phyloP scores from a whole-genome alignment of 2,888 invertebrate genomes.

The Synergus umbraculus region DNA sequence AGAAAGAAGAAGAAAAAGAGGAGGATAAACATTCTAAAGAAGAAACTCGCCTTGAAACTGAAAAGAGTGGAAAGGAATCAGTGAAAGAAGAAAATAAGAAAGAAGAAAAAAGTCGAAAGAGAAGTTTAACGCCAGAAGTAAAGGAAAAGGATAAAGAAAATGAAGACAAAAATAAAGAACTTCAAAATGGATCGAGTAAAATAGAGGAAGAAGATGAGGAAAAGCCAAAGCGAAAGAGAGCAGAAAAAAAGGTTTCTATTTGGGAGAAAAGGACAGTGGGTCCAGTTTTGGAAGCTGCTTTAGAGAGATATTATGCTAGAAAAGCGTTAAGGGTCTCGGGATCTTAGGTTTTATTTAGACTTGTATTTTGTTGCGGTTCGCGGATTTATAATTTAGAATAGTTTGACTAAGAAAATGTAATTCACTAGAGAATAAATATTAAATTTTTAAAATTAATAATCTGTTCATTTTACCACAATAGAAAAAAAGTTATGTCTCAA shows the following conservation, averaged over 20 bases:
- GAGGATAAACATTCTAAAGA: slow-evolving; percentile 57
- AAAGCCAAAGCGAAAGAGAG: slow-evolving; percentile 32
- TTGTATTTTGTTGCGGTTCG: no score
- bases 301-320: slow-evolving; percentile 87
- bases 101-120: slow-evolving; percentile 54
- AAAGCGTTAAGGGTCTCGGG: slow-evolving; percentile 80
- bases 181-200: background rate
- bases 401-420: background rate
- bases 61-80: slow-evolving; percentile 44
- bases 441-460: no score
- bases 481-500: no score
- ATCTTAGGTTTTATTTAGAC: slow-evolving; percentile 7
- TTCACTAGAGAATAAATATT: no score
- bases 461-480: no score
- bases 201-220: slow-evolving; percentile 37
- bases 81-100: slow-evolving; percentile 35
- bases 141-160: slow-evolving; percentile 39
- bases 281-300: slow-evolving; percentile 85
- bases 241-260: slow-evolving; percentile 81
- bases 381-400: background rate
- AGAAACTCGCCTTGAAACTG: slow-evolving; percentile 17
- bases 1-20: slow-evolving; percentile 42
- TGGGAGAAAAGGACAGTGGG: slow-evolving; percentile 93
- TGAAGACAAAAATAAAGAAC: slow-evolving; percentile 38
- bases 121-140: slow-evolving; percentile 48